phyloP scores from a whole-genome alignment of 2,888 invertebrate species.

The Euphydryas editha region DNA sequence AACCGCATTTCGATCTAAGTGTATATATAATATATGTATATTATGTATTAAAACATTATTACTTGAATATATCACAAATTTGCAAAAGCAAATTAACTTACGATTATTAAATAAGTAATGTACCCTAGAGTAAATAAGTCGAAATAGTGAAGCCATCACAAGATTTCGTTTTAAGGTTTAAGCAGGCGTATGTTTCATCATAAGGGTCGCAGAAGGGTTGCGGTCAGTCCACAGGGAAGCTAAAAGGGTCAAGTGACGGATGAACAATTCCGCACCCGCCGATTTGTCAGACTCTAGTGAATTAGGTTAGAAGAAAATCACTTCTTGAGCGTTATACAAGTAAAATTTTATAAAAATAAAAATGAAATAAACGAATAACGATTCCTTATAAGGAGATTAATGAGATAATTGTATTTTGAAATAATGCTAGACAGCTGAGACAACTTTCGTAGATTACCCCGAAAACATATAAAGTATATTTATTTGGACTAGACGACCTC shows the following conservation, averaged over 20 bases:
- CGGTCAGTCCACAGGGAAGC: conserved; percentile 29
- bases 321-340: conserved; percentile 9
- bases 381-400: too few relatives aligned
- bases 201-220: conserved; percentile 26
- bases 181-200: conserved; percentile 21
- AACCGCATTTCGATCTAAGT: too few relatives aligned
- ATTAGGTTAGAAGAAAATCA: conserved; percentile 22
- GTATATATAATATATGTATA: too few relatives aligned
- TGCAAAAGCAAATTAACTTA: not conserved
- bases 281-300: conserved; percentile 27
- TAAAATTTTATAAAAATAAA: not conserved
- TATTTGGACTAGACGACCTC: too few relatives aligned
- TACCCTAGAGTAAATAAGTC: not conserved
- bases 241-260: conserved; percentile 30
- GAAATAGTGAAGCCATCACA: conserved; percentile 16
- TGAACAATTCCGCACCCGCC: conserved; percentile 26
- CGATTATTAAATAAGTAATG: not conserved
- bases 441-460: too few relatives aligned
- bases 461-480: too few relatives aligned
- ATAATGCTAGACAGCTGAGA: too few relatives aligned
- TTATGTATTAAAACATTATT: too few relatives aligned
- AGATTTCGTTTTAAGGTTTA: conserved; percentile 16
- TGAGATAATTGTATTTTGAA: too few relatives aligned
- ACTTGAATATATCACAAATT: not conserved
- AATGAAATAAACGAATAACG: not conserved